These are phyloP conservation scores for Xiphydria camelus DNA, from an alignment of 2,888 invertebrate genomes.

Conservation along the genomic window DNA sequence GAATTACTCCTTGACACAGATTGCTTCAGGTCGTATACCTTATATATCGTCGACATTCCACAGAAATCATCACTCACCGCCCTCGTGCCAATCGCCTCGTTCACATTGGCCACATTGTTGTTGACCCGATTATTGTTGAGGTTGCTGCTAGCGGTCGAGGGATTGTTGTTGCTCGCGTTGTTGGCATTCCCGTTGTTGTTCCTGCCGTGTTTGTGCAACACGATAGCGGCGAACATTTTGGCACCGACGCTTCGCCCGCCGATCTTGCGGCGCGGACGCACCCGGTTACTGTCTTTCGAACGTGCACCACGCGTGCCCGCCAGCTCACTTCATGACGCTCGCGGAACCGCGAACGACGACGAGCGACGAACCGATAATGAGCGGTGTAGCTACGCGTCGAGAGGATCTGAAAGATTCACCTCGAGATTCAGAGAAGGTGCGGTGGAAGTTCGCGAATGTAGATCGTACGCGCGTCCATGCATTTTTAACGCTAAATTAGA, in stretches of 20 bases:
- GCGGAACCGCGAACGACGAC: no score
- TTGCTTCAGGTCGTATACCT: no score
- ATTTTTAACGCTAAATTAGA: no score
- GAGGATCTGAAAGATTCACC: no score
- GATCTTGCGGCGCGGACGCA: constrained; percentile 12
- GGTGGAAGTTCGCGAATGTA: no score
- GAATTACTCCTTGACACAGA: no score
- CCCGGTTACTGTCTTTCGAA: constrained; percentile 16
- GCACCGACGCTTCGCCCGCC: constrained; percentile 8
- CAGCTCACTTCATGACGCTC: background rate
- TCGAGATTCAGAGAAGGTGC: no score
- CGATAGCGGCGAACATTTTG: constrained; percentile 54
- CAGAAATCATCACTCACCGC: constrained; percentile 49
- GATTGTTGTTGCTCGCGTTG: constrained; percentile 38
- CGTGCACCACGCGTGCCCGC: constrained; percentile 4
- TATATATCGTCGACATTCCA: no score
- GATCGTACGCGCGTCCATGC: no score
- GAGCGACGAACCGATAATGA: no score
- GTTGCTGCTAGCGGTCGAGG: constrained; percentile 31
- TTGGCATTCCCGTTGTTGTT: constrained; percentile 39
- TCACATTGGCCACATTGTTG: constrained; percentile 44
- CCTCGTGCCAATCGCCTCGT: constrained; percentile 39
- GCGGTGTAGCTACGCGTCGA: no score
- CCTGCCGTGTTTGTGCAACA: constrained; percentile 52
- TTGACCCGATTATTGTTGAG: constrained; percentile 48